phyloP scores from a whole-genome alignment of 1,140 invertebrate species.

The Achatina immaculata region DNA sequence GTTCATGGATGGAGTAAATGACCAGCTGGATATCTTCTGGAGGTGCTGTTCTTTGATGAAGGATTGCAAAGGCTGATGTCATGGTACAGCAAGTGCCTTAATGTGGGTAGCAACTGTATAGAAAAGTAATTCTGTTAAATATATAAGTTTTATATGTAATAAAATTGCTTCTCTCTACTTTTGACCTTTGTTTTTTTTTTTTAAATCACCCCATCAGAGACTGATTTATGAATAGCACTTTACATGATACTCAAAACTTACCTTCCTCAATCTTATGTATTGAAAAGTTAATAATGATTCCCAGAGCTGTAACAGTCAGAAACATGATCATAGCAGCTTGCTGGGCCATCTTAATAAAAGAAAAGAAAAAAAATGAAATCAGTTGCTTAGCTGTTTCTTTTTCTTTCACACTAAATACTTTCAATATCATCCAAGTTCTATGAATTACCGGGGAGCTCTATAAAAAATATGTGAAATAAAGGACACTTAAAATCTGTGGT shows the following conservation, averaged over 20 bases:
- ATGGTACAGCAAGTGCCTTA: too few relatives aligned
- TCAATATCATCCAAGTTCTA: too few relatives aligned
- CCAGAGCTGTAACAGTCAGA: slow-evolving; percentile 42
- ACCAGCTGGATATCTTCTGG: too few relatives aligned
- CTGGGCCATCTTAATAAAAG: slow-evolving; percentile 47
- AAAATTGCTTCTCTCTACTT: neutral
- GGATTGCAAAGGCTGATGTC: too few relatives aligned
- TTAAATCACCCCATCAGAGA: neutral
- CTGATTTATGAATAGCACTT: neutral
- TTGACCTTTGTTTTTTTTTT: neutral
- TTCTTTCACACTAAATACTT: too few relatives aligned
- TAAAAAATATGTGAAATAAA: too few relatives aligned
- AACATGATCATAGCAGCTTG: slow-evolving; percentile 42
- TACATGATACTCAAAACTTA: slow-evolving; percentile 43
- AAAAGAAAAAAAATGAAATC: neutral
- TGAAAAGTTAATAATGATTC: slow-evolving; percentile 75
- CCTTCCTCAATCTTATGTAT: slow-evolving; percentile 88
- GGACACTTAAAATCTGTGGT: too few relatives aligned
- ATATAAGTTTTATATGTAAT: too few relatives aligned
- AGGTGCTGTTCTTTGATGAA: too few relatives aligned
- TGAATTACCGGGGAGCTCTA: too few relatives aligned
- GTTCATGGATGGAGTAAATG: too few relatives aligned
- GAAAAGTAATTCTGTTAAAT: neutral
- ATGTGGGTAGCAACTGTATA: neutral
- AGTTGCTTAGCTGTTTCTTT: neutral